These are phyloP conservation scores for Motacilla tschutschensis DNA, from an alignment of 2,113 vertebrate genomes.

Conservation along the genomic window DNA sequence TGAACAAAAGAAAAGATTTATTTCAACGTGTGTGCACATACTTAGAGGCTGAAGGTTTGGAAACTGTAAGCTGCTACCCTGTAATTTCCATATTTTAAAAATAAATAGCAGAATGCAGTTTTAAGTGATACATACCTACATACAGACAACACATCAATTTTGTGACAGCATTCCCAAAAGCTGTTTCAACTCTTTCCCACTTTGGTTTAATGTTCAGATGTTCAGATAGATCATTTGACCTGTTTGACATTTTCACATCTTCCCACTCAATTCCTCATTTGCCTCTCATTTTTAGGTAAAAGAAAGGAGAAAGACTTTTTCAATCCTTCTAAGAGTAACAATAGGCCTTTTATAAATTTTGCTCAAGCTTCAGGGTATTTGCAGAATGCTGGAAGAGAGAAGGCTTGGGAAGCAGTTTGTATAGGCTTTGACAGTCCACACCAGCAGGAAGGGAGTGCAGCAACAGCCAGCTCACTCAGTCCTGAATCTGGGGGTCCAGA, in stretches of 20 bases:
- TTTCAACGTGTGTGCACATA: background rate
- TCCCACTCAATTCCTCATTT: background rate
- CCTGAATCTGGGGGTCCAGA: background rate
- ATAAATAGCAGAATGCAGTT: background rate
- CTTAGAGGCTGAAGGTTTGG: slow-evolving; percentile 10
- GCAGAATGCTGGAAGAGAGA: background rate
- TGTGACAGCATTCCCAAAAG: background rate
- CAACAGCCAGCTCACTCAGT: background rate
- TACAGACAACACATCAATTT: background rate
- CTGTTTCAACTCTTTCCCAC: background rate
- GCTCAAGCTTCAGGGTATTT: slow-evolving; percentile 6
- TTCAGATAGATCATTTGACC: slow-evolving; percentile 27
- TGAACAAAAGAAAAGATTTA: background rate
- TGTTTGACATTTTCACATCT: background rate
- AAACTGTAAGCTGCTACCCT: slow-evolving; percentile 1
- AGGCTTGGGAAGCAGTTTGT: background rate
- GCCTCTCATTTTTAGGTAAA: slow-evolving; percentile 7
- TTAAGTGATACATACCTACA: background rate
- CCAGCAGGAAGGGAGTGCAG: background rate
- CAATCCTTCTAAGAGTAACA: background rate
- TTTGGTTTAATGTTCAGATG: background rate
- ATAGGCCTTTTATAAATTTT: background rate
- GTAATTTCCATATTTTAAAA: slow-evolving; percentile 22
- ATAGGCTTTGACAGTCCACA: background rate
- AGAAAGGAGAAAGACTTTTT: slow-evolving; percentile 24